Percentiles rank a stretch among this genome's conserved stretches.
Evolutionary conservation across 2,888 invertebrate species (phyloP).

Genomic region (Boloria selene): DNA sequence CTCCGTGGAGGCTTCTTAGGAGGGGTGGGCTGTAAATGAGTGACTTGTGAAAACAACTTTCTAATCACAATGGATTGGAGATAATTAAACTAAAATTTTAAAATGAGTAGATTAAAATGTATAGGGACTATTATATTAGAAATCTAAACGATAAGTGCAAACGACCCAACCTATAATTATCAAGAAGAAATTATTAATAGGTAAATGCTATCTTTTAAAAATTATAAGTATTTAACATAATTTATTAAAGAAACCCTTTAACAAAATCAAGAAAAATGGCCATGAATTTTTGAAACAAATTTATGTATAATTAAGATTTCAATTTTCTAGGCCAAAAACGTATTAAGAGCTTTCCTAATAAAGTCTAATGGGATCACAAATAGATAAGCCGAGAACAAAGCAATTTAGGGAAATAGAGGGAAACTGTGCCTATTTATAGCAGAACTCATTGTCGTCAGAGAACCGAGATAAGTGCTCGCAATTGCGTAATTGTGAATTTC

Average conservation of each 20-base stretch:
- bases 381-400: slow-evolving; percentile 25
- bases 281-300: no score
- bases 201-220: no score
- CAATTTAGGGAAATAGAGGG: slow-evolving; percentile 30
- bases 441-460: slow-evolving; percentile 61
- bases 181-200: no score
- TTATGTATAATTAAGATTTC: no score
- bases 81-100: neutral
- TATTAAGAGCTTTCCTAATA: neutral
- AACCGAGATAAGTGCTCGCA: slow-evolving; percentile 68
- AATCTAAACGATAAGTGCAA: no score
- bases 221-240: no score
- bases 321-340: neutral
- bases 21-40: slow-evolving; percentile 86
- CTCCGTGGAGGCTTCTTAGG: slow-evolving; percentile 95
- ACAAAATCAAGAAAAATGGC: no score
- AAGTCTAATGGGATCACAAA: slow-evolving; percentile 15
- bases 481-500: slow-evolving; percentile 76
- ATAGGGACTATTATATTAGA: neutral
- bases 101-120: neutral
- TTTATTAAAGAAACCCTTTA: no score
- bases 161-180: no score
- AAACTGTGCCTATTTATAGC: slow-evolving; percentile 56
- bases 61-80: slow-evolving; percentile 5
- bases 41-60: slow-evolving; percentile 31